Evolutionary conservation across 2,888 invertebrate species (phyloP).

Genomic region (Eudasyphora cyanicolor): DNA sequence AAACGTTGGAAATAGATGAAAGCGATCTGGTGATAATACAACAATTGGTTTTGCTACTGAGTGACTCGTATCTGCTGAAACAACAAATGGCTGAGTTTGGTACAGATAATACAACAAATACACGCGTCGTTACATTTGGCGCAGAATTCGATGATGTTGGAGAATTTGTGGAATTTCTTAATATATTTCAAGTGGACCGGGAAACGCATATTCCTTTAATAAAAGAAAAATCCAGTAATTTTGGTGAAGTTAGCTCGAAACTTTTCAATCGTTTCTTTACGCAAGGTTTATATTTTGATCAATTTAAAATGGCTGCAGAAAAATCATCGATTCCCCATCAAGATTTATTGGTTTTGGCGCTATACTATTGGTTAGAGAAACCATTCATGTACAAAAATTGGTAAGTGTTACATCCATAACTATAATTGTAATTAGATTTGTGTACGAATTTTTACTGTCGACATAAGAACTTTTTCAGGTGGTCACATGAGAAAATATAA

Average conservation of each 20-base stretch:
- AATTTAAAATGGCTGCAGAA: slow-evolving; percentile 72
- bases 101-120: background rate
- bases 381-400: slow-evolving; percentile 80
- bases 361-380: slow-evolving; percentile 87
- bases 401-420: slow-evolving; percentile 66
- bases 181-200: slow-evolving; percentile 74
- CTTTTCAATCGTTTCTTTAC: slow-evolving; percentile 75
- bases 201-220: slow-evolving; percentile 76
- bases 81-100: slow-evolving; percentile 37
- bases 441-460: too few species aligned
- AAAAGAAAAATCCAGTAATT: slow-evolving; percentile 74
- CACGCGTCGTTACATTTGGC: slow-evolving; percentile 82
- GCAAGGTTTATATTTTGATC: slow-evolving; percentile 79
- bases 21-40: slow-evolving; percentile 83
- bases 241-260: slow-evolving; percentile 73
- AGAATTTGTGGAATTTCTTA: slow-evolving; percentile 82
- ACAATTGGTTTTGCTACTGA: slow-evolving; percentile 83
- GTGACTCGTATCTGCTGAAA: slow-evolving; percentile 54
- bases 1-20: slow-evolving; percentile 72
- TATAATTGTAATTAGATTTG: too few species aligned
- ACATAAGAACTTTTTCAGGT: too few species aligned
- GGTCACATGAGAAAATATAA: too few species aligned
- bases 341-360: slow-evolving; percentile 86
- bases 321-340: slow-evolving; percentile 79
- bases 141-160: slow-evolving; percentile 81